Evolutionary conservation across 1,140 invertebrate species (phyloP), one percentile per base, ranked within the genome.

Genomic region (Cecropterus lyciades): DNA sequence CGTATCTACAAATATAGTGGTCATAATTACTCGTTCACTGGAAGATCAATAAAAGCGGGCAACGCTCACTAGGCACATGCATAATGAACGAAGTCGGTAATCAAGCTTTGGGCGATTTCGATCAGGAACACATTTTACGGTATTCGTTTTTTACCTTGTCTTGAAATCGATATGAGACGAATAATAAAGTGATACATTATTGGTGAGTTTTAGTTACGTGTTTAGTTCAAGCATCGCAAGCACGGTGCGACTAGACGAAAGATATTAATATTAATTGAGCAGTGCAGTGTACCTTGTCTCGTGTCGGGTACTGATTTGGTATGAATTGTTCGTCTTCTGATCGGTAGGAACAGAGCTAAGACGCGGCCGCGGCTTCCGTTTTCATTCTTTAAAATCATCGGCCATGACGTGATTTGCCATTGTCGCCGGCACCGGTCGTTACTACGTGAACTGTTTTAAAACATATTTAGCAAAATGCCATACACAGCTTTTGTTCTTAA

Each of bases 321-420:
- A 78, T 81, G 68, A 73, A 70, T 66, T 57, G 33, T 56, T 64
- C 69, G 77, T 80, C 48, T 48, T 48, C 30, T 24, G 49, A 60
- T 59, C 52, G 59, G 55, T 70, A 67, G 69, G 59, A 52, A 59
- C 63, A 63, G 42, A 51, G 67, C 69, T 70, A 72, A 78, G 77
- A 76, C 73, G 68, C 69, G 56, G 52, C 48, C 72, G 71, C 73
- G 75, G 71, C 75, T 84, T 85, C 83, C 82, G 85, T 80, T 87
- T 85, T 69, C 74, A 79, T 83, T 82, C 79, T 80, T 85, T 77
- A 79, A 77, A 82, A 78, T 70, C 79, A 80, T 72, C 68, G 72
- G 45, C 72, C 79, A 77, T 84, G 80, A 82, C 80, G 79, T 72
- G 73, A 79, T 75, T 79, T 76, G 75, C 80, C 69, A 84, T 86